Evolutionary conservation across 2,888 invertebrate species (phyloP), one percentile per base, ranked within the genome.

Genomic region (Agrenia bidenticulata): DNA sequence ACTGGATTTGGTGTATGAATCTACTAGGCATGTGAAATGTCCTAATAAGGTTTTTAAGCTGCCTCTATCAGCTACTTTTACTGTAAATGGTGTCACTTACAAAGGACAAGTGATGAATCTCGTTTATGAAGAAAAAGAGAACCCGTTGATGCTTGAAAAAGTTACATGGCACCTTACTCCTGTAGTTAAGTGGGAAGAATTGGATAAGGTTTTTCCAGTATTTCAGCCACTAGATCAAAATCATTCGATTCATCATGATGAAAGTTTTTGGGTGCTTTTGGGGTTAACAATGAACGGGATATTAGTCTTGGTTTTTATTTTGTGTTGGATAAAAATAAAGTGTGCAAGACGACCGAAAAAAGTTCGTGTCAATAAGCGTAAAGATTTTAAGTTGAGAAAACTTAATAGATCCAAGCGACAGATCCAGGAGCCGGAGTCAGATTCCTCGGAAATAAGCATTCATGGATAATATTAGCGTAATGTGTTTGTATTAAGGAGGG

Each of bases 111-210:
- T 42, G 23, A 7, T 58, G 24, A 42, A 58, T n/a, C n/a, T 58
- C 5, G 58, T 58, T 0, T 58, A 58, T 24, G 24, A 42, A 21
- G 58, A 58, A 24, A 41, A 42, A 2, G 41, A 42, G 11, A 42
- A 58, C 23, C 42, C 41, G 2, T 15, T 58, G 21, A 9, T 39
- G 11, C 19, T 57, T 2, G 41, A 58, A 5, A 58, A 42, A n/a
- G 4, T 58, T 5, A 21, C 17, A 15, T 58, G 41, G 41, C 58
- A 58, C 41, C 23, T 58, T 1, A 42, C 58, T 1, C 58, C 42
- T 1, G 17, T 23, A 9, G 24, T 58, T 1, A 4, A 58, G 1
- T 58, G 58, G 58, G 58, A 58, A 17, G 58, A 42, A 15, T 23
- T 58, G 17, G 24, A 58, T 13, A 42, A 15, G 11, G 42, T 42